Base-by-base conservation (phyloP, 2,113 vertebrate genomes). In the Bos taurus region DNA sequence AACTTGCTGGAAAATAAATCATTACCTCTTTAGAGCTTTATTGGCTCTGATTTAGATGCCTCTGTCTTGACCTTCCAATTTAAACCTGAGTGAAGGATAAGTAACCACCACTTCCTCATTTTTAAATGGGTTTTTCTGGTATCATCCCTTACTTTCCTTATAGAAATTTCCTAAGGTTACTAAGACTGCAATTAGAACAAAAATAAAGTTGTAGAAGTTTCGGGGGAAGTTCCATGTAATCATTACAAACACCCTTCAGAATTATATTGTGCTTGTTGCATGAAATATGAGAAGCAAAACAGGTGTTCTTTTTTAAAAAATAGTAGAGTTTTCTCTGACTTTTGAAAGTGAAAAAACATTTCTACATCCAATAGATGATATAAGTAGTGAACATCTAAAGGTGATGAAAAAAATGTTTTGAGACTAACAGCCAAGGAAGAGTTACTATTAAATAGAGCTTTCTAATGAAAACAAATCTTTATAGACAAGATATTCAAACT, bases 1-100 rank as follows among this genome's bases (percentile, higher is more conserved):
- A 87, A 71, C 56, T 94, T 52, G 4, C 74, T 95, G 16, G 64
- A 74, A 95, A 91, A 95, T 15, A 94, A 96, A 92, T 91, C 21
- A 80, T 90, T 94, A 86, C 23, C 5, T 87, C 84, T 94, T 84
- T 91, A 88, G 33, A 93, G 13, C 30, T 91, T 96, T 90, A 91
- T 54, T 80, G 64, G 23, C 46, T 95, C 46, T 94, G 62, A 88
- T 36, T 97, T 56, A 92, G 56, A 88, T 7, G 60, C 28, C 40
- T 95, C 46, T 43, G 6, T 46, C n/a, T 16, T 95, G 88, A 90
- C 52, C 77, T 91, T 97, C 80, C 3, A 10, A 40, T 78, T 88
- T 90, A 64, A 94, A 88, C 25, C 5, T 52, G 23, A 81, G 23
- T 64, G 74, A 74, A 60, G 33, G 62, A 2, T 84, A 71, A 90